phyloP scores from a whole-genome alignment of 2,113 vertebrate genomes.

The Potamarius usumacintae region DNA sequence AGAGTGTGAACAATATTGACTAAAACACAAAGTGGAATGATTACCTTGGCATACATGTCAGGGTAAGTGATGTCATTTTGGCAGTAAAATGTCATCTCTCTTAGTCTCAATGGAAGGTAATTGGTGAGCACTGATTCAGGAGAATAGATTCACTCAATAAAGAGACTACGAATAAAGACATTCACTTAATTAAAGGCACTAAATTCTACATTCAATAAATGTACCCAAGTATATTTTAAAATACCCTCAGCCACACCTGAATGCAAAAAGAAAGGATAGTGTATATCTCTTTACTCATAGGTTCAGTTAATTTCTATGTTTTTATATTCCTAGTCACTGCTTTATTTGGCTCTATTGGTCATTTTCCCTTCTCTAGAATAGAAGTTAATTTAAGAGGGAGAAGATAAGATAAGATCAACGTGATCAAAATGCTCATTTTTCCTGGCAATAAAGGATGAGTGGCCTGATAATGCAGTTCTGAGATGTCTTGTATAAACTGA shows the following conservation, averaged over 20 bases:
- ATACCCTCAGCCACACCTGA: not conserved
- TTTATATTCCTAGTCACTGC: slow-evolving; percentile 54
- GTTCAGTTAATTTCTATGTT: slow-evolving; percentile 52
- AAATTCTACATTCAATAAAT: not conserved
- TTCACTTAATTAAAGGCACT: not conserved
- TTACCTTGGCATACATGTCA: slow-evolving; percentile 28
- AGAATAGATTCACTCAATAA: not conserved
- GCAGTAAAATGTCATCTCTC: slow-evolving; percentile 17
- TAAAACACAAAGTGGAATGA: slow-evolving; percentile 30
- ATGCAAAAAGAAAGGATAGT: not conserved
- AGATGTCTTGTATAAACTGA: not conserved
- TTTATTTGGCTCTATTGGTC: slow-evolving; percentile 44
- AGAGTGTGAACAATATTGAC: slow-evolving; percentile 35
- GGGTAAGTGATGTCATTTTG: slow-evolving; percentile 36
- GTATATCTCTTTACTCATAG: not conserved
- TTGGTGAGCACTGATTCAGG: slow-evolving; percentile 18
- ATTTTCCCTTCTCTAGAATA: slow-evolving; percentile 13
- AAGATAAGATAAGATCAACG: not conserved
- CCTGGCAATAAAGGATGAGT: not conserved
- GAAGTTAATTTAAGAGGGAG: not conserved
- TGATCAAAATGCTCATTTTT: not conserved
- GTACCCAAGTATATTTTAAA: not conserved
- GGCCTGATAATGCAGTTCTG: not conserved
- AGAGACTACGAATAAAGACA: not conserved
- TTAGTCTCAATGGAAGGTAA: slow-evolving; percentile 15